Base-by-base conservation (phyloP, 2,888 invertebrate genomes). In the Dorcus parallelipipedus region DNA sequence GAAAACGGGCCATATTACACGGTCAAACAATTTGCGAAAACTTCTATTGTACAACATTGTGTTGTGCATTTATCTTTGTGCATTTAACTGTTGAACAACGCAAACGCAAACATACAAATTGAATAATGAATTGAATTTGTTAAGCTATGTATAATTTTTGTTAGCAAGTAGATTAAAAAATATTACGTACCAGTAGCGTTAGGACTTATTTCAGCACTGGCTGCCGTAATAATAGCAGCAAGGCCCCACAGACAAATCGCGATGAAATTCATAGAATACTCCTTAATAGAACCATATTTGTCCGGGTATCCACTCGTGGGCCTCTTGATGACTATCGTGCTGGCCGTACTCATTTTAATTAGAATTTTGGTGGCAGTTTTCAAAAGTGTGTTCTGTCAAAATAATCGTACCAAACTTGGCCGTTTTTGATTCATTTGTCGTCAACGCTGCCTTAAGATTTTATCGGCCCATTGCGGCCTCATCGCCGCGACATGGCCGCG, bases 191-290 rank as follows among this genome's bases (percentile, higher is more conserved):
- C 75, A 64, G 73, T 69, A 52, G 70, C 61, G 62, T 72, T 73
- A 33, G 67, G 56, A 55, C 65, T 72, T 38, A 73, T 68, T 45
- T 71, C 69, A 40, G 67, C 67, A 54, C 71, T 71, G 17, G 73
- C 69, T 3, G 72, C 70, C 6, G 72, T 68, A 61, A 71, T 69
- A 38, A 74, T 66, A 26, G 73, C 71, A 8, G 70, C 68, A 26
- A 74, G 62, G n/a, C 71, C 59, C 74, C 75, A 73, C 53, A 74
- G 59, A 10, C 72, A 72, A 39, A 66, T 57, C 17, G 63, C 62
- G 39, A 64, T 55, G 10, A 62, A 60, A 42, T 56, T 57, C 41
- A 57, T 58, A 1, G 62, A 64, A 55, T 56, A 43, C 33, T 49
- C 50, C 26, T 61, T 60, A 9, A 45, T 42, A 26, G 49, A 45